Evolutionary conservation across 2,888 invertebrate genomes (phyloP).

Genomic region (Crossocerus cetratus): DNA sequence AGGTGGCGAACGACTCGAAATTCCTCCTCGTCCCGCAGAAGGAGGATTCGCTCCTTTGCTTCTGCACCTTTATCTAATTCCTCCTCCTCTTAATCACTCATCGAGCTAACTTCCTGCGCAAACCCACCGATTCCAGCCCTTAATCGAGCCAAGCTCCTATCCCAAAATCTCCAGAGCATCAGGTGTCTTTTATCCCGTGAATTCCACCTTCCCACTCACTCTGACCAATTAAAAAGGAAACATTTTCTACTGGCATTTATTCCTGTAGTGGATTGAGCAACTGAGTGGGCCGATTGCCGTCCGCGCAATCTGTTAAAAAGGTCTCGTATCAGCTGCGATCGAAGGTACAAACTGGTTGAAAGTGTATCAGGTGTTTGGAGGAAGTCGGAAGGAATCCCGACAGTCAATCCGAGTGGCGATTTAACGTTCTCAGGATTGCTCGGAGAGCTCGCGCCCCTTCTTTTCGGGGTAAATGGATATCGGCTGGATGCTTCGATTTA

Average conservation of each 20-base stretch:
- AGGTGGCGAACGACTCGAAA: conserved; percentile 68
- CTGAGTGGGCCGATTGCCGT: too few relatives aligned
- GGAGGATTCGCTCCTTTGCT: conserved; percentile 41
- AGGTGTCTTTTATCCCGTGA: too few relatives aligned
- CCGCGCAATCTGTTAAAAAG: not conserved
- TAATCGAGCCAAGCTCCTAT: too few relatives aligned
- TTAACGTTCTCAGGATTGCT: not conserved
- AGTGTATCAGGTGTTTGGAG: not conserved
- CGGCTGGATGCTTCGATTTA: not conserved
- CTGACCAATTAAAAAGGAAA: too few relatives aligned
- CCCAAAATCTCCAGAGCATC: too few relatives aligned
- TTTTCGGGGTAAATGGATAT: not conserved
- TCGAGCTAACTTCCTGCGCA: not conserved
- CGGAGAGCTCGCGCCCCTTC: not conserved
- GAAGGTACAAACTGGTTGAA: not conserved
- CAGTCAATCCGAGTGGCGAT: not conserved
- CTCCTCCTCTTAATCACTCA: conserved; percentile 15
- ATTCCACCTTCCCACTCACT: too few relatives aligned
- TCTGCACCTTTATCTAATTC: conserved; percentile 28
- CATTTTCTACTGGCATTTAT: too few relatives aligned
- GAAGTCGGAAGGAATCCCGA: not conserved
- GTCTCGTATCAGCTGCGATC: not conserved
- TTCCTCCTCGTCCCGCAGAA: conserved; percentile 48
- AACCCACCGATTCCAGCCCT: too few relatives aligned
- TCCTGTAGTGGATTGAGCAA: too few relatives aligned